phyloP scores from a whole-genome alignment of 2,888 invertebrate species.

The Oxytorus armatus region DNA sequence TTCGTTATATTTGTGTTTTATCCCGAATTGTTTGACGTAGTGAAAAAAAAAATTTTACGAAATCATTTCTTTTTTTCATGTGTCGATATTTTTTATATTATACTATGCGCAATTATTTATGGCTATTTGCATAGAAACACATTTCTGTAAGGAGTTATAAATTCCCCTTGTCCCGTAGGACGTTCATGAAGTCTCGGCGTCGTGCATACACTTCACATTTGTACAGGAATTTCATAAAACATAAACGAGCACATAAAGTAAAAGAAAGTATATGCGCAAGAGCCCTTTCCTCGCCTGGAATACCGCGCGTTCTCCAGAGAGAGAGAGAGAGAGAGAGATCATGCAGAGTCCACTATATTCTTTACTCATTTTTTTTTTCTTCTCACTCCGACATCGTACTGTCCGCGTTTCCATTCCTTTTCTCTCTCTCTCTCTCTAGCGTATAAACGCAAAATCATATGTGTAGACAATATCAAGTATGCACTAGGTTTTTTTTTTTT shows the following conservation, averaged over 20 bases:
- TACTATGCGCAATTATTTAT: neutral
- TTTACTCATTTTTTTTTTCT: conserved; percentile 2
- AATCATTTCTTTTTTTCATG: too few species aligned
- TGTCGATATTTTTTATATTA: too few species aligned
- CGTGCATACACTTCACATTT: conserved; percentile 40
- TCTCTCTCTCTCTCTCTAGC: too few species aligned
- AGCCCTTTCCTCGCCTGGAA: conserved; percentile 33
- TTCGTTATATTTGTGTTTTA: too few species aligned
- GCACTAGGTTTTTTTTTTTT: conserved; percentile 4
- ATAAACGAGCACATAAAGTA: conserved; percentile 58
- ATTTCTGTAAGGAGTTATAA: conserved; percentile 7
- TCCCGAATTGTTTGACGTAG: too few species aligned
- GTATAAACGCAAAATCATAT: too few species aligned
- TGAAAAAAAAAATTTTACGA: too few species aligned
- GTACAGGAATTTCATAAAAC: conserved; percentile 61
- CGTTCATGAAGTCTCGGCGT: conserved; percentile 7
- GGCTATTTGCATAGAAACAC: neutral
- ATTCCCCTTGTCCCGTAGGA: conserved; percentile 19
- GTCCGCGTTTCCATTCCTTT: conserved; percentile 18
- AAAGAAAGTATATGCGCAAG: conserved; percentile 47
- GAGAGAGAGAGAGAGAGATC: too few species aligned
- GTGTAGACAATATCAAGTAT: too few species aligned
- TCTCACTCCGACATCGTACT: conserved; percentile 3
- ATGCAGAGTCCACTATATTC: conserved; percentile 40
- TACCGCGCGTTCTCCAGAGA: conserved; percentile 8